phyloP scores from a whole-genome alignment of 2,113 vertebrate genomes.

The Istiophorus platypterus region DNA sequence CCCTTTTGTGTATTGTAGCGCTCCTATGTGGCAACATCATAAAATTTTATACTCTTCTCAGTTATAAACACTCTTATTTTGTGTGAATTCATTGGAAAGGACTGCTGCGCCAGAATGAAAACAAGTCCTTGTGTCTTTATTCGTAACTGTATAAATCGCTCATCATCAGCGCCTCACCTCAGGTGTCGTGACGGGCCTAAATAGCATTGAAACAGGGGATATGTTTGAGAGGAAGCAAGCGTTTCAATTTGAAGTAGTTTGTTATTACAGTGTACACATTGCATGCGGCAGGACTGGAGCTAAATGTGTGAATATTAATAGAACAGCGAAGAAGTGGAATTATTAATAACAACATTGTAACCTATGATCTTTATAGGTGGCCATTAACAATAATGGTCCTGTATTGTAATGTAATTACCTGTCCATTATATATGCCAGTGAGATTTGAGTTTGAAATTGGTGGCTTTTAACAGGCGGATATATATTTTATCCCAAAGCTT shows the following conservation, averaged over 20 bases:
- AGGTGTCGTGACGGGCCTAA: conserved; percentile 27
- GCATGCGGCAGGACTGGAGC: background rate
- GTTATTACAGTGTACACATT: conserved; percentile 6
- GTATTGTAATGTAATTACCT: conserved; percentile 19
- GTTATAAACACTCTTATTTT: background rate
- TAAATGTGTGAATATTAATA: conserved; percentile 26
- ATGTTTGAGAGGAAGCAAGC: background rate
- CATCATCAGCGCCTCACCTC: conserved; percentile 6
- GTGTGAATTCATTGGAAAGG: conserved; percentile 5
- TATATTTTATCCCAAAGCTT: conserved; percentile 25
- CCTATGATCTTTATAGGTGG: conserved; percentile 12
- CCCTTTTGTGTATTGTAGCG: background rate
- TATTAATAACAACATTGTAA: background rate
- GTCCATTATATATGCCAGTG: background rate
- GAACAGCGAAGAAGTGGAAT: conserved; percentile 3
- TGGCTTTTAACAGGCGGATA: conserved; percentile 11
- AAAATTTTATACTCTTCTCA: background rate
- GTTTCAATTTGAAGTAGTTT: conserved; percentile 53
- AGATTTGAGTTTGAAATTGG: background rate
- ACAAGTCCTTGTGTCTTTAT: conserved; percentile 37
- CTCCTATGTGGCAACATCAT: background rate
- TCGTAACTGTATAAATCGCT: conserved; percentile 1
- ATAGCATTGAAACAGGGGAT: conserved; percentile 3
- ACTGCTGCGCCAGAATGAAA: conserved; percentile 12
- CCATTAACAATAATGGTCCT: background rate